A percentile compares a stretch with the other conserved stretches of the same genome.
These are phyloP conservation scores for Tarsius wallacei DNA, from an alignment of 2,797 vertebrate genomes.

Conservation along the genomic window DNA sequence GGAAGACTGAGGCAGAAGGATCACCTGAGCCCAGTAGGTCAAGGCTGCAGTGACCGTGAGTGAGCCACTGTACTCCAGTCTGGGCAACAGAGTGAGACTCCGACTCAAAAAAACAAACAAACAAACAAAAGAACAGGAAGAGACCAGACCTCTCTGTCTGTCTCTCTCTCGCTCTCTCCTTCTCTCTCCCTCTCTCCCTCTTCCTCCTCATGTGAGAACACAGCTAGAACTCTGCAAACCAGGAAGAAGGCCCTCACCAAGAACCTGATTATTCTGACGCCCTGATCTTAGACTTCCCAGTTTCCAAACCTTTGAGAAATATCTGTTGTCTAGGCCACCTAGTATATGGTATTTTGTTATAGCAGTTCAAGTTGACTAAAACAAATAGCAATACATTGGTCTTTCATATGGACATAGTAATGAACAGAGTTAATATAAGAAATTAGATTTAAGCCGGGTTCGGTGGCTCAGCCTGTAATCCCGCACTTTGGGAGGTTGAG, in stretches of 20 bases:
- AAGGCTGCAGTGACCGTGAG: no score
- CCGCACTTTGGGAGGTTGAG: no score
- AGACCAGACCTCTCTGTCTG: background rate
- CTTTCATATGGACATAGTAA: background rate
- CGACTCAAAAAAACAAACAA: no score
- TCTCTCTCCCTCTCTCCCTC: no score
- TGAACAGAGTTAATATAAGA: background rate
- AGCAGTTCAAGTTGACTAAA: background rate
- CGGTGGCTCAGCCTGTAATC: no score
- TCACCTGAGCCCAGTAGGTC: no score
- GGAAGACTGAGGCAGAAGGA: no score
- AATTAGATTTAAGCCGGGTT: background rate
- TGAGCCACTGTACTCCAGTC: no score
- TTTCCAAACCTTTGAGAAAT: background rate
- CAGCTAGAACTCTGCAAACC: background rate
- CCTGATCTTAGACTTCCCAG: background rate
- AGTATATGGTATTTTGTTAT: background rate
- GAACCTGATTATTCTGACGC: background rate
- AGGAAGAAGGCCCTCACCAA: background rate
- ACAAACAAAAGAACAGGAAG: background rate
- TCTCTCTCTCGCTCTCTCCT: background rate
- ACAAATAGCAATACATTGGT: background rate
- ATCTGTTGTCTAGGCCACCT: background rate
- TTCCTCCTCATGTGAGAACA: background rate
- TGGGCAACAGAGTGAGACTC: no score